Evolutionary conservation across 1,140 invertebrate species (phyloP).

Genomic region (Listronotus oregonensis): DNA sequence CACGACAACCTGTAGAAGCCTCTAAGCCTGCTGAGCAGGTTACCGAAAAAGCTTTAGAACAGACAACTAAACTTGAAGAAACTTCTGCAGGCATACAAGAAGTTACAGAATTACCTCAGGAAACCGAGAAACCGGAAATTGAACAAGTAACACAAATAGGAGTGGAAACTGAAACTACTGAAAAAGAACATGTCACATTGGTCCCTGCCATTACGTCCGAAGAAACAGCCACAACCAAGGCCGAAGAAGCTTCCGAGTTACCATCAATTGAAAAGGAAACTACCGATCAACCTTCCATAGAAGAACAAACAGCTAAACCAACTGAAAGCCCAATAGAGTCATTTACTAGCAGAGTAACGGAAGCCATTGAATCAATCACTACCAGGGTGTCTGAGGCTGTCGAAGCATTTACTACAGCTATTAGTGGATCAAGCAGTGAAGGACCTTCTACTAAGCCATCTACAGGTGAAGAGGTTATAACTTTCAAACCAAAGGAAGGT

Average conservation of each 20-base stretch:
- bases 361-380: conserved; percentile 35
- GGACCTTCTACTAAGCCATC: conserved; percentile 10
- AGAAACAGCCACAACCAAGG: background rate
- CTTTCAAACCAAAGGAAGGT: conserved; percentile 12
- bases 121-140: conserved; percentile 14
- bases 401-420: conserved; percentile 29
- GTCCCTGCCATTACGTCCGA: conserved; percentile 21
- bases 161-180: conserved; percentile 20
- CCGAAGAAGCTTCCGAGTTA: background rate
- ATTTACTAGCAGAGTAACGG: conserved; percentile 36
- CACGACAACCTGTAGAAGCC: conserved; percentile 26
- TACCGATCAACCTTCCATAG: conserved; percentile 1
- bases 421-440: conserved; percentile 28
- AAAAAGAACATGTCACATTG: conserved; percentile 32
- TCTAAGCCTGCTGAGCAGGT: conserved; percentile 13
- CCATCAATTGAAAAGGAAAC: conserved; percentile 9
- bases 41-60: conserved; percentile 56
- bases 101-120: conserved; percentile 11
- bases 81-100: conserved; percentile 51
- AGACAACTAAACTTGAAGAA: conserved; percentile 49
- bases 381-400: conserved; percentile 32
- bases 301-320: conserved; percentile 7
- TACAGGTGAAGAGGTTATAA: conserved; percentile 7
- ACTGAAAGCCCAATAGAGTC: conserved; percentile 32
- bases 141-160: background rate